A percentile compares a stretch with the other conserved stretches of the same genome.
phyloP scores from a whole-genome alignment of 2,888 invertebrate genomes.

The Charanyca ferruginea region DNA sequence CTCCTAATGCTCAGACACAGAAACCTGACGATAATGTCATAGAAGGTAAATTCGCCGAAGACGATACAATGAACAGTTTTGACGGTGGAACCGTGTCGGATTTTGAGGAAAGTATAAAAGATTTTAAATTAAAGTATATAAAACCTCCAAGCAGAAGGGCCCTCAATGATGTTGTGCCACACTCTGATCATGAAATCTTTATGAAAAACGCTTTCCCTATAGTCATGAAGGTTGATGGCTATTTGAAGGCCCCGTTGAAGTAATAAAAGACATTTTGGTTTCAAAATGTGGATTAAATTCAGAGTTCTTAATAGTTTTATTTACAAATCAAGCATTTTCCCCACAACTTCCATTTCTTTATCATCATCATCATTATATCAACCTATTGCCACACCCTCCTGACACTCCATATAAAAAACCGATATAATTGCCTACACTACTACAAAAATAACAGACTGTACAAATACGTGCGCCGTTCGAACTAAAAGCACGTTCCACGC shows the following conservation, averaged over 20 bases:
- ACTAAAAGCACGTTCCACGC: too few species aligned
- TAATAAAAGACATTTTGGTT: conserved; percentile 6
- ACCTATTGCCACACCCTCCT: too few species aligned
- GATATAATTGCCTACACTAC: too few species aligned
- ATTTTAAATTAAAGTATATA: conserved; percentile 45
- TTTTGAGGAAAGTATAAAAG: conserved; percentile 67
- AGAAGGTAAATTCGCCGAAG: conserved; percentile 63
- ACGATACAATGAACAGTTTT: conserved; percentile 66
- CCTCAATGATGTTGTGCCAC: conserved; percentile 36
- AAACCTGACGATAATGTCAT: conserved; percentile 16
- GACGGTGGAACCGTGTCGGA: conserved; percentile 43
- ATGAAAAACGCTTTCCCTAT: conserved; percentile 77
- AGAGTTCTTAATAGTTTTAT: too few species aligned
- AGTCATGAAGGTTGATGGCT: conserved; percentile 73
- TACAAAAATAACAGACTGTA: too few species aligned
- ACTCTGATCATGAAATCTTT: conserved; percentile 54
- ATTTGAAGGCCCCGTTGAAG: conserved; percentile 67
- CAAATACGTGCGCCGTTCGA: too few species aligned
- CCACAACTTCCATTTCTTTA: too few species aligned
- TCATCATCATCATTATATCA: too few species aligned
- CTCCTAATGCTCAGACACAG: not conserved
- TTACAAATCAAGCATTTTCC: too few species aligned
- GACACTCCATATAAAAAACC: too few species aligned
- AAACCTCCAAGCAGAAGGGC: conserved; percentile 26
- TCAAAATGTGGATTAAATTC: not conserved